Conservation (phyloP, 2,113 vertebrate species). For the Python bivittatus region DNA sequence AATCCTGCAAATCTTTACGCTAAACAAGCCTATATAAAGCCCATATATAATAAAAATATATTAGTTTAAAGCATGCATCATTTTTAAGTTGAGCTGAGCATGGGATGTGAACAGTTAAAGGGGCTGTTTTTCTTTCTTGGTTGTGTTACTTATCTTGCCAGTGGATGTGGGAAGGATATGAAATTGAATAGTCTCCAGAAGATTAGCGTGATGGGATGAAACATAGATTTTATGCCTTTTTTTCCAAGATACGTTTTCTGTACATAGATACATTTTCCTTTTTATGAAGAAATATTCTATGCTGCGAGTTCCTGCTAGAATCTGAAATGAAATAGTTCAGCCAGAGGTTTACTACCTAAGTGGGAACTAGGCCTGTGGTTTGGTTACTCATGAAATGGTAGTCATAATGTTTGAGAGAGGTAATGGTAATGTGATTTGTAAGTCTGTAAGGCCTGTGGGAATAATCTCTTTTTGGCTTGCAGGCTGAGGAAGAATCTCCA, state of each 20-base stretch:
- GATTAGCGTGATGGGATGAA: background rate
- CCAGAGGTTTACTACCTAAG: background rate
- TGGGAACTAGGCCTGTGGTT: conserved; percentile 23
- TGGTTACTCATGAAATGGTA: conserved; percentile 55
- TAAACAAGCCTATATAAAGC: background rate
- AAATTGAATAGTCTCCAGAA: background rate
- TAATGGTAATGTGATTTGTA: conserved; percentile 25
- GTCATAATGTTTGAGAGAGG: conserved; percentile 46
- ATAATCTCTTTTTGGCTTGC: background rate
- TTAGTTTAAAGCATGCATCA: conserved; percentile 19
- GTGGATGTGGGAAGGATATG: no score
- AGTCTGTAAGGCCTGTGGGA: background rate
- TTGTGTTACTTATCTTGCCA: background rate
- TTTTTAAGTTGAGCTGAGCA: conserved; percentile 51
- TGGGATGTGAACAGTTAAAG: conserved; percentile 38
- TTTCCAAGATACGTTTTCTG: background rate
- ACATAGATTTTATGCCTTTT: background rate
- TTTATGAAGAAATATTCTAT: background rate
- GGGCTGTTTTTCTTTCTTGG: background rate
- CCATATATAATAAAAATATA: background rate
- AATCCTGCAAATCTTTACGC: background rate
- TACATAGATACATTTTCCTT: background rate
- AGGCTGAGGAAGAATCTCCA: background rate
- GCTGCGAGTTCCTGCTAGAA: background rate
- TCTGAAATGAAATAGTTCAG: background rate